A percentile compares a stretch with the other conserved stretches of the same genome.
Evolutionary conservation across 2,888 invertebrate genomes (phyloP).

Genomic region (Athalia cordata): DNA sequence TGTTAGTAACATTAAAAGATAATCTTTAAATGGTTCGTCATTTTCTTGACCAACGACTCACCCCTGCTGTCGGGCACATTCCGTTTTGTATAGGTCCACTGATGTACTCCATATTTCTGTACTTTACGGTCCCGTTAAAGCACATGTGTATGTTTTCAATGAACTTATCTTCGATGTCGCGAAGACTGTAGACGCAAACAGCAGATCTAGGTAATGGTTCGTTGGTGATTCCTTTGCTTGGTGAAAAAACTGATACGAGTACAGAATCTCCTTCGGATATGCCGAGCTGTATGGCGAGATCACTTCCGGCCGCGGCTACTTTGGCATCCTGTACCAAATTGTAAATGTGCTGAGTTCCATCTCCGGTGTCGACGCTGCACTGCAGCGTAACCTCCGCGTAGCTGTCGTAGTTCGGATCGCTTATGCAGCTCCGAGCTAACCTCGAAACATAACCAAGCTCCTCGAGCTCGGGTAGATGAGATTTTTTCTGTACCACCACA

Average conservation of each 20-base stretch:
- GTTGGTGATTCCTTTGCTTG: conserved; percentile 91
- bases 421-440: conserved; percentile 93
- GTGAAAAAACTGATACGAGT: conserved; percentile 91
- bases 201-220: conserved; percentile 90
- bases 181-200: conserved; percentile 93
- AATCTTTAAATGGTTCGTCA: conserved; percentile 18
- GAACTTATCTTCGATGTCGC: conserved; percentile 93
- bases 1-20: conserved; percentile 15
- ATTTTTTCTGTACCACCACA: conserved; percentile 94
- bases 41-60: conserved; percentile 69
- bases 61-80: conserved; percentile 90
- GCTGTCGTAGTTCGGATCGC: conserved; percentile 96
- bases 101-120: conserved; percentile 93
- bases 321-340: conserved; percentile 96
- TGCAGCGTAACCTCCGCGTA: conserved; percentile 97
- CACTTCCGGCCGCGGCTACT: conserved; percentile 88
- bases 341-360: conserved; percentile 76
- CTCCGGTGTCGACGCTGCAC: conserved; percentile 83
- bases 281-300: conserved; percentile 87
- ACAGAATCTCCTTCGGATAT: conserved; percentile 88
- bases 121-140: conserved; percentile 95
- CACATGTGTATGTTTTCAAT: conserved; percentile 98
- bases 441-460: conserved; percentile 93
- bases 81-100: conserved; percentile 94
- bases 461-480: conserved; percentile 90